Evolutionary conservation across 1,140 invertebrate genomes (phyloP), one percentile per base, ranked within the genome.

Genomic region (Archegozetes longisetosus): DNA sequence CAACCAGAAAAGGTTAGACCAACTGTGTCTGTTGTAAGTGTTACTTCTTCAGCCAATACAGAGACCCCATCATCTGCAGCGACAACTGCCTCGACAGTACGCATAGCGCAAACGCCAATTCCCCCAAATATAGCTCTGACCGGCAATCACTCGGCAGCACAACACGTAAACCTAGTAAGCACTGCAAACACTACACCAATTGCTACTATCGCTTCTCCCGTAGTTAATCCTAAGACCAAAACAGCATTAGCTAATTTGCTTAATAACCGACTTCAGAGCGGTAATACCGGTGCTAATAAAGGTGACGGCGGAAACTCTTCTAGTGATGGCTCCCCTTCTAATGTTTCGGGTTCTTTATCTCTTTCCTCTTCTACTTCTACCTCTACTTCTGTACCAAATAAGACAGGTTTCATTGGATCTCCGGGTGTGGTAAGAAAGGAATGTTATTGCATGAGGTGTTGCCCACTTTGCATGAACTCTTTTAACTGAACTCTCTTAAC

Each of bases 211-310:
- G 9, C 32, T 53, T 23, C 24, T 50, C 49, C 57, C 25, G 74
- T 84, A n/a, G 84, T 91, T 29, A 90, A 88, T 69, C 80, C 87
- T 0, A 91, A 91, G 72, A 93, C 91, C 4, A 96, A 95, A 77
- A 94, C 90, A 1, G 91, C 91, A 0, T 73, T 97, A 23, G 90
- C 91, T 6, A 92, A 93, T 72, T 88, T 95, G 83, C 75, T 96
- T 52, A 94, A 84, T 65, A 93, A 83, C 68, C 79, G 90, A 49
- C 74, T 94, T 29, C 84, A 87, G 70, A 66, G 77, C 14, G 49
- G 23, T 3, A 51, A 26, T 27, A 26, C 3, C 13, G 28, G 23
- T 14, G 14, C 22, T 47, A 26, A 20, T 17, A 40, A 17, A 40
- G 32, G 32, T 40, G 32, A 40, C 32, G 32, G 32, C 6, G 17